Conservation (phyloP, 2,888 invertebrate species). For the Melitaea athalia region DNA sequence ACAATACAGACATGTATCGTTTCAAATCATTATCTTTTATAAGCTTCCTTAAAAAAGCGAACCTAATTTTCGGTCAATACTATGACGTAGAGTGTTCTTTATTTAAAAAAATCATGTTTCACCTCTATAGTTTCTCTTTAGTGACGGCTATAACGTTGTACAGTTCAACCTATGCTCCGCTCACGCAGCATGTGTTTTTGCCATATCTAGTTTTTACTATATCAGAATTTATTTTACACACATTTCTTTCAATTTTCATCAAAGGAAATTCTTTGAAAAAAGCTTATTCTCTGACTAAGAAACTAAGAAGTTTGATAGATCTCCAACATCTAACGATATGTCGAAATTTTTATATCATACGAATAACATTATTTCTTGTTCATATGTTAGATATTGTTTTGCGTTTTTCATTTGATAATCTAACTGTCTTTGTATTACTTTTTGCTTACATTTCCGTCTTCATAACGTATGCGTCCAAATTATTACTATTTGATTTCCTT, state of each 20-base stretch:
- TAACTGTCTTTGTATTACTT: not conserved
- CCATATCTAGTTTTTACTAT: not conserved
- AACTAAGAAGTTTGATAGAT: conserved; percentile 12
- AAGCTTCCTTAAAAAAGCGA: not conserved
- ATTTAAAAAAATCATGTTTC: conserved; percentile 2
- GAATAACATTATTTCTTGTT: not conserved
- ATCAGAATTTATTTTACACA: not conserved
- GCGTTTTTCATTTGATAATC: not conserved
- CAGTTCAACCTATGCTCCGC: not conserved
- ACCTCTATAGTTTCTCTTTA: not conserved
- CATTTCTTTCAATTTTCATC: not conserved
- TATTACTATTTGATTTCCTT: conserved; percentile 11
- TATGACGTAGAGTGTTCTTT: conserved; percentile 1
- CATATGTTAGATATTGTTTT: not conserved
- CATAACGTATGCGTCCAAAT: not conserved
- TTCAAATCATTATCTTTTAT: not conserved
- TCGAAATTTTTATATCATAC: not conserved
- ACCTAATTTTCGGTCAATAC: conserved; percentile 14
- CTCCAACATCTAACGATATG: not conserved
- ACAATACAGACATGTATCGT: not conserved
- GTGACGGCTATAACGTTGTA: not conserved
- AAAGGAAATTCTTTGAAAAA: conserved; percentile 10
- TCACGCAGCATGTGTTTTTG: not conserved
- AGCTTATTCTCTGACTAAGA: conserved; percentile 1
- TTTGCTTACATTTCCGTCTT: not conserved